A percentile compares a stretch with the other conserved stretches of the same genome.
Evolutionary conservation across 2,888 invertebrate species (phyloP).

Genomic region (Cotesia congregata): DNA sequence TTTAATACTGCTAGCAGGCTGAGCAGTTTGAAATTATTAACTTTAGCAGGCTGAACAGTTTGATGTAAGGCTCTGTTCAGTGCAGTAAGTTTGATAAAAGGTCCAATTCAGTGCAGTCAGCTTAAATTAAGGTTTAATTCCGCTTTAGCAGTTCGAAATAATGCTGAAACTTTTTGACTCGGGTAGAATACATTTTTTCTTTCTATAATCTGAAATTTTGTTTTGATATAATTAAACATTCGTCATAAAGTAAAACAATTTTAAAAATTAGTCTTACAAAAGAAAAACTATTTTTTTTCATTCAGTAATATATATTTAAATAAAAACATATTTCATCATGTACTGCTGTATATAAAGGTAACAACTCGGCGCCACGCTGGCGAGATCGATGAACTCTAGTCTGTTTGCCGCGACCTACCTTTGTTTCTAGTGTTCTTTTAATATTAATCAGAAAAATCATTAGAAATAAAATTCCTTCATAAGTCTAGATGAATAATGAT

Average conservation of each 20-base stretch:
- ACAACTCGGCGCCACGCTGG: slow-evolving; percentile 52
- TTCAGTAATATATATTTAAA: not conserved
- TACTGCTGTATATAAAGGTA: slow-evolving; percentile 15
- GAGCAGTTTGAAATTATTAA: too few species aligned
- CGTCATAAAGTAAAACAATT: not conserved
- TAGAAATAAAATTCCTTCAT: slow-evolving; percentile 10
- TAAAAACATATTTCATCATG: not conserved
- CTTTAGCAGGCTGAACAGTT: too few species aligned
- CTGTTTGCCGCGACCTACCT: slow-evolving; percentile 47
- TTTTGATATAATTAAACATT: too few species aligned
- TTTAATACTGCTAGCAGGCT: too few species aligned
- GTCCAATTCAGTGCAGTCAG: too few species aligned
- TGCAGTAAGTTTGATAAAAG: too few species aligned
- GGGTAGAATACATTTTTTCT: too few species aligned
- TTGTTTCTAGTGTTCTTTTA: slow-evolving; percentile 3
- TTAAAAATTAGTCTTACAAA: not conserved
- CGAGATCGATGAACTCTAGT: slow-evolving; percentile 54
- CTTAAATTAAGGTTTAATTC: too few species aligned
- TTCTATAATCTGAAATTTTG: too few species aligned
- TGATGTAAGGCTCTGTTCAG: too few species aligned
- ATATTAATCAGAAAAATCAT: not conserved
- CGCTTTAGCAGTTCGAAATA: too few species aligned
- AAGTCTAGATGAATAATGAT: slow-evolving; percentile 4
- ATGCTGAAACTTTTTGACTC: too few species aligned
- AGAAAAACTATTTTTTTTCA: not conserved